Conservation (phyloP, 92 coral and sea anemone genomes). For the Parazoanthus swiftii region DNA sequence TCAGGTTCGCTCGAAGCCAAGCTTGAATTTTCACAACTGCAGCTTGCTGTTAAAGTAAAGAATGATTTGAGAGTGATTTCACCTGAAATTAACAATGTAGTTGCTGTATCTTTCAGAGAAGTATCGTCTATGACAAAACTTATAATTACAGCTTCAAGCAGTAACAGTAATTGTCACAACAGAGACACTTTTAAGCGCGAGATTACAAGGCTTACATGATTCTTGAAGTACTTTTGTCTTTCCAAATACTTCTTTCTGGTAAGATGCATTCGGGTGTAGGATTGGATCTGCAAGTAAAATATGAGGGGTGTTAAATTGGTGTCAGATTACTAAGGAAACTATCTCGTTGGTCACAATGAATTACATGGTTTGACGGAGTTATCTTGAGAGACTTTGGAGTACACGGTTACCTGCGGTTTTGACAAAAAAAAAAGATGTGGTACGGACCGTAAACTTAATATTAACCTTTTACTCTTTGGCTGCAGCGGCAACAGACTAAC, state of each 20-base stretch:
- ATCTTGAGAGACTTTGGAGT: not conserved
- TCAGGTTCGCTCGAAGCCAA: conserved; percentile 90
- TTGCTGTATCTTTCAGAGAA: not conserved
- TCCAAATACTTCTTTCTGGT: conserved; percentile 73
- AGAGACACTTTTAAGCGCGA: not conserved
- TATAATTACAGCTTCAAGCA: not conserved
- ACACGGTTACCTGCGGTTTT: not conserved
- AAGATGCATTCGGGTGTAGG: conserved; percentile 82
- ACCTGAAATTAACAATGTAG: not conserved
- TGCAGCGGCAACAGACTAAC: not conserved
- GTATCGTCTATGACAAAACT: not conserved
- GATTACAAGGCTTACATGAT: conserved; percentile 66
- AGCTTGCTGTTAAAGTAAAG: conserved; percentile 61
- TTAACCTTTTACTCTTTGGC: no score
- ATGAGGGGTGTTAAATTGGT: not conserved
- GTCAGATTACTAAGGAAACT: not conserved
- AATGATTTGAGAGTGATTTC: not conserved
- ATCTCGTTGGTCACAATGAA: not conserved
- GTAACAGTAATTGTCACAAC: not conserved
- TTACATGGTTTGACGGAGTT: not conserved
- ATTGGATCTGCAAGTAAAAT: conserved; percentile 67
- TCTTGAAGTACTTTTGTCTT: conserved; percentile 79
- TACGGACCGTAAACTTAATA: not conserved
- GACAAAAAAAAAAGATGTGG: no score
- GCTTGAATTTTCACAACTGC: conserved; percentile 96